Conservation (phyloP, 2,113 vertebrate species). For the Eurypyga helias region DNA sequence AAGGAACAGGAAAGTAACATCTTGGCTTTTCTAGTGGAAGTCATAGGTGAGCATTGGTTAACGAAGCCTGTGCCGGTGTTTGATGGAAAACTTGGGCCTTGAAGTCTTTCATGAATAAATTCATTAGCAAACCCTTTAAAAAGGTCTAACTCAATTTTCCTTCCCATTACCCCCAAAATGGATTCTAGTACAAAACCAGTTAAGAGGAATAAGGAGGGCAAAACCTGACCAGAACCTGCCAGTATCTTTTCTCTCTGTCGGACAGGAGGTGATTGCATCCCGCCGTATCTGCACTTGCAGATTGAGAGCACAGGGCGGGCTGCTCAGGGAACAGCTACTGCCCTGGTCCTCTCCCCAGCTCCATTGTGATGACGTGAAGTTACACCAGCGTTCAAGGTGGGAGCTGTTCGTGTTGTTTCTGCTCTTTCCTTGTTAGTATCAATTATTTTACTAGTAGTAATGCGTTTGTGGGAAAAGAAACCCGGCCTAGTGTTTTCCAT, state of each 20-base stretch:
- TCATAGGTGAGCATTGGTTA: conserved; percentile 21
- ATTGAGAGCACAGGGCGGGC: background rate
- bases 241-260: background rate
- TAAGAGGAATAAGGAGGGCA: conserved; percentile 26
- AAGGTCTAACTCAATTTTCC: conserved; percentile 58
- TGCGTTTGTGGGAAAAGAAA: background rate
- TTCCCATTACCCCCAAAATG: conserved; percentile 36
- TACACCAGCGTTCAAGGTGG: background rate
- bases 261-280: background rate
- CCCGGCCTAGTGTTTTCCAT: background rate
- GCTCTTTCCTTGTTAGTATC: background rate
- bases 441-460: background rate
- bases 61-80: background rate
- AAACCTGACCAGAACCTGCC: background rate
- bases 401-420: background rate
- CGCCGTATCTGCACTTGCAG: background rate
- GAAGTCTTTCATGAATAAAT: conserved; percentile 54
- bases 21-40: background rate
- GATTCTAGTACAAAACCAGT: conserved; percentile 37
- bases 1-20: background rate
- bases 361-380: rapidly evolving
- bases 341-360: background rate
- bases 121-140: conserved; percentile 54
- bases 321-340: background rate
- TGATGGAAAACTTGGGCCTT: conserved; percentile 32